Evolutionary conservation across 1,140 invertebrate genomes (phyloP).

Genomic region (Leptonema lineaticorne): DNA sequence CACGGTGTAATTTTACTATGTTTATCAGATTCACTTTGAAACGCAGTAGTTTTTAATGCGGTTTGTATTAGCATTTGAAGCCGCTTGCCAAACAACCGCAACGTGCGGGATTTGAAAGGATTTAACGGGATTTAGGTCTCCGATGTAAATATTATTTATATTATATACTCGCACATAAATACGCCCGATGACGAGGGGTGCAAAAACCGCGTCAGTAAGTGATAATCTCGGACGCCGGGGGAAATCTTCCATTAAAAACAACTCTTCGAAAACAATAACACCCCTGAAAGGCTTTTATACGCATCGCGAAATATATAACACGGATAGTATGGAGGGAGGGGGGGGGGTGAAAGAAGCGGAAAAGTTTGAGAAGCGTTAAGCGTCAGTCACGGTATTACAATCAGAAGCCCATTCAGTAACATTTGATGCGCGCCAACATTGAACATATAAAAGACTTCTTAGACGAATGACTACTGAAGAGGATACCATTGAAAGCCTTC

Average conservation of each 20-base stretch:
- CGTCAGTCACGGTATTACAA: not conserved
- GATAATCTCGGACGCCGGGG: constrained; percentile 19
- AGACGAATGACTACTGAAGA: constrained; percentile 20
- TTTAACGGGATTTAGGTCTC: not conserved
- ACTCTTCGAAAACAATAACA: constrained; percentile 15
- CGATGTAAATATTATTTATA: constrained; percentile 14
- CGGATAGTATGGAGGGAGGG: not conserved
- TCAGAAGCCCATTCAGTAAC: constrained; percentile 22
- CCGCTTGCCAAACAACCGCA: not conserved
- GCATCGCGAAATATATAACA: too few species aligned
- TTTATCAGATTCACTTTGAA: too few species aligned
- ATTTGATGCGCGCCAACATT: constrained; percentile 8
- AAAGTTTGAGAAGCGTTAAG: constrained; percentile 6
- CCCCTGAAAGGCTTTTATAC: not conserved
- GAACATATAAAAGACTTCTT: constrained; percentile 16
- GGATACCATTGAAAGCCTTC: constrained; percentile 21
- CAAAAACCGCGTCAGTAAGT: constrained; percentile 4
- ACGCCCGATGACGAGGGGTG: constrained; percentile 18
- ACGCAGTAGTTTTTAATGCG: not conserved
- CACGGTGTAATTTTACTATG: too few species aligned
- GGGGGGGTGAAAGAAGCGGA: not conserved
- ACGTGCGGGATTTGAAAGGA: not conserved
- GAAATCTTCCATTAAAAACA: constrained; percentile 22
- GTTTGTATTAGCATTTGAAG: not conserved
- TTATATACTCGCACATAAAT: too few species aligned